Evolutionary conservation across 1,140 invertebrate genomes (phyloP).

Genomic region (Dermatophagoides farinae): DNA sequence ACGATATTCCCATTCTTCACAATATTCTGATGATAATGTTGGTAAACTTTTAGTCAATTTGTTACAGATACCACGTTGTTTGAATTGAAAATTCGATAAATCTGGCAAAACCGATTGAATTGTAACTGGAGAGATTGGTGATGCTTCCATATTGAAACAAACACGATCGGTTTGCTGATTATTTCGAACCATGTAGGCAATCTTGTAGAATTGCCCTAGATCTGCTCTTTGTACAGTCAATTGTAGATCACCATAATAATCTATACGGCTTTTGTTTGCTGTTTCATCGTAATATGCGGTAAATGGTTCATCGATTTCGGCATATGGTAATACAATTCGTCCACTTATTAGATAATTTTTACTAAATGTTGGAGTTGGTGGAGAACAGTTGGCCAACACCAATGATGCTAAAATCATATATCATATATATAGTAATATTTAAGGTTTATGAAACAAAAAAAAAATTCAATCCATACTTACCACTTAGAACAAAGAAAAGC

Average conservation of each 20-base stretch:
- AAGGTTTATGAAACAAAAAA: too few relatives aligned
- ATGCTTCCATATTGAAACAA: constrained; percentile 69
- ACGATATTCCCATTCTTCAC: constrained; percentile 50
- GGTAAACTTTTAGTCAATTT: not conserved
- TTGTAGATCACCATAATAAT: constrained; percentile 83
- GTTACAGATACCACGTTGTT: constrained; percentile 4
- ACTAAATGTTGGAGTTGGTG: not conserved
- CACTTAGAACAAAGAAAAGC: not conserved
- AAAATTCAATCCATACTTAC: not conserved
- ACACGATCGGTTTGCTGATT: constrained; percentile 33
- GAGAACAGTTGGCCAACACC: not conserved
- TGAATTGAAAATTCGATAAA: constrained; percentile 39
- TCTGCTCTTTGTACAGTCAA: constrained; percentile 57
- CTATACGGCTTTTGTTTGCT: constrained; percentile 56
- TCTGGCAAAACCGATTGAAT: constrained; percentile 64
- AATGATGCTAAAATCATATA: not conserved
- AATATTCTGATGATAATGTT: constrained; percentile 11
- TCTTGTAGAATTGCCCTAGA: constrained; percentile 46
- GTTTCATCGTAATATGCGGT: constrained; percentile 60
- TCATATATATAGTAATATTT: too few relatives aligned
- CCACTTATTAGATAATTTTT: not conserved
- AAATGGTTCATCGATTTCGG: constrained; percentile 64
- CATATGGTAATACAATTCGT: constrained; percentile 53
- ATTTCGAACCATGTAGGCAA: constrained; percentile 47
- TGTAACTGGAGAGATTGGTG: constrained; percentile 34